Base-by-base conservation (phyloP, 2,888 invertebrate genomes). In the Leucophenga maculata region DNA sequence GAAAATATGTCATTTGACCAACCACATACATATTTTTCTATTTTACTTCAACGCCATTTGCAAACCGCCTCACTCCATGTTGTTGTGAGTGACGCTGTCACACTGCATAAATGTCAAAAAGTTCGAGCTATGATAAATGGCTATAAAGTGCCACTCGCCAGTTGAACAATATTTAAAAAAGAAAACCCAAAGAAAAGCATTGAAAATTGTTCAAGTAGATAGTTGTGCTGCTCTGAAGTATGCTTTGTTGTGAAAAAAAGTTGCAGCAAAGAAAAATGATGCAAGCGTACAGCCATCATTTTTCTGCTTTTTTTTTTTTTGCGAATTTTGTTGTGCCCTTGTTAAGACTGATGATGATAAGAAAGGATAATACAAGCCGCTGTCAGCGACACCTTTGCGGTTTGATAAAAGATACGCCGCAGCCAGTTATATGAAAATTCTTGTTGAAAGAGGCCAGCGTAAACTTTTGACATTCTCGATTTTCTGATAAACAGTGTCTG, bases 91-190 rank as follows among this genome's bases (percentile, higher is more conserved):
- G 57, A 20, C 66, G 54, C 69, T 83, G 82, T 78, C 75, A 67
- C 64, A 67, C 68, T 71, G 74, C 75, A 79, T 77, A 78, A 79
- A 79, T 80, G 84, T 79, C 84, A 83, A 69, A 83, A 83, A 83
- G 80, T 80, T 82, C 76, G 69, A 70, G 74, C 75, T 73, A 78
- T 86, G 80, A 86, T 84, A 83, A 84, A 86, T 80, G 85, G 80
- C 2, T 76, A 78, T 72, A 62, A 72, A 72, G 70, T 72, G 75
- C 71, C 71, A 70, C 62, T 74, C 31, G 69, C 69, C 72, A 69
- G 68, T 71, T 68, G 72, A 70, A 68, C 69, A 74, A 72, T 73
- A 71, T 70, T 64, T 31, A 62, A 57, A 65, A 69, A 32, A 9
- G 31, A 59, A 3, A 4, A 54, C 44, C 59, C 66, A 60, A 69